Evolutionary conservation across 2,113 vertebrate genomes (phyloP), one percentile per base, ranked within the genome.

Genomic region (Peromyscus leucopus): DNA sequence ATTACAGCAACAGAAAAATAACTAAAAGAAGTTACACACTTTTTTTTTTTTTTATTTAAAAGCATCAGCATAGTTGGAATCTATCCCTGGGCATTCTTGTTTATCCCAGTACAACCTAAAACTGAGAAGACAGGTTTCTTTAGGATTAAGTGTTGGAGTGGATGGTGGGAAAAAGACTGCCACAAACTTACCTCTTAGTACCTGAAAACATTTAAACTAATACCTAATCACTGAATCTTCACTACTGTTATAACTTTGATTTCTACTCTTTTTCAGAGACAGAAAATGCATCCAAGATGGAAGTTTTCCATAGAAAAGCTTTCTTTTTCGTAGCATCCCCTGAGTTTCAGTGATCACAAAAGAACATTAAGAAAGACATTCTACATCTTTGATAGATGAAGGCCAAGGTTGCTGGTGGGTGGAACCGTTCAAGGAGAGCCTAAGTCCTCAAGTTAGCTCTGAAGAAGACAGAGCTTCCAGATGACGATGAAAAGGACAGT

Each of bases 1-100:
- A 57, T 7, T 57, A n/a, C 33, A 57, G 5, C 33, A 36, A 57
- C 8, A 82, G 51, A 80, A 82, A 57, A 57, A 12, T n/a, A 55
- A 55, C 48, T 42, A 51, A 51, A 51, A 51, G 15, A 39, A 63
- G 98, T 99, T 99, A 6, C 21, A 12, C 28, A 78, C 24, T 74
- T 10, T 89, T 6, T 48, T 48, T 88, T 89, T 63, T 28, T 2
- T 69, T 69, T 63, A 76, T 5, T 61, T 46, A 46, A 76, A 5
- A 7, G 9, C 24, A 46, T 7, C 6, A 24, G 8, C 2, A 4
- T 76, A 31, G 7, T 22, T 75, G 39, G 19, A 71, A 31, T 59
- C 51, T 31, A 42, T 57, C n/a, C 9, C 71, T 74, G 24, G 2
- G 24, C 8, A 11, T 16, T 57, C 15, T 28, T 19, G 51, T 5